Percentiles rank a stretch among this genome's conserved stretches.
Conservation (phyloP, 1,140 invertebrate species). For the Atta texana region DNA sequence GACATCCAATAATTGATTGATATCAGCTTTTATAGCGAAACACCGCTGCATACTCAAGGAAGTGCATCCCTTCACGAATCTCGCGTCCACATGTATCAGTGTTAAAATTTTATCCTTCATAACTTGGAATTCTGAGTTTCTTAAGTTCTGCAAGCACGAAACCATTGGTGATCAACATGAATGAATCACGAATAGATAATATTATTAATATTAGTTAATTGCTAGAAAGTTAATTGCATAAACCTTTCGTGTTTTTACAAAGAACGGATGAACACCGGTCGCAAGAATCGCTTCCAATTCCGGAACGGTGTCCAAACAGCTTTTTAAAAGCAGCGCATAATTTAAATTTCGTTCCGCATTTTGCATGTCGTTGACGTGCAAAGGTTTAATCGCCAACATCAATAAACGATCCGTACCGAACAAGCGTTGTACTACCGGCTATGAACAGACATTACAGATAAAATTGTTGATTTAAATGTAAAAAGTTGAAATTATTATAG, state of each 20-base stretch:
- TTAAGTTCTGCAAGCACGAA: slow-evolving; percentile 78
- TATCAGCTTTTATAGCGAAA: slow-evolving; percentile 93
- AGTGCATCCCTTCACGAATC: slow-evolving; percentile 89
- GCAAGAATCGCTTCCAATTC: slow-evolving; percentile 89
- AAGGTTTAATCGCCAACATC: slow-evolving; percentile 87
- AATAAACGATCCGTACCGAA: slow-evolving; percentile 89
- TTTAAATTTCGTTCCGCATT: slow-evolving; percentile 92
- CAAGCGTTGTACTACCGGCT: slow-evolving; percentile 87
- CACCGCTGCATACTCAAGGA: slow-evolving; percentile 92
- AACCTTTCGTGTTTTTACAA: slow-evolving; percentile 89
- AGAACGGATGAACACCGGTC: slow-evolving; percentile 87
- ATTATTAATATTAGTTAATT: neutral
- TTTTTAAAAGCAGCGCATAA: slow-evolving; percentile 92
- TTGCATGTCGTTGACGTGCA: slow-evolving; percentile 87
- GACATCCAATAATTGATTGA: slow-evolving; percentile 92
- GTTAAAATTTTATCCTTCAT: slow-evolving; percentile 89
- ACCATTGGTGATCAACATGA: neutral
- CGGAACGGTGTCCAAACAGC: slow-evolving; percentile 90
- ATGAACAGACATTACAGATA: slow-evolving; percentile 53
- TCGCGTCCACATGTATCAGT: slow-evolving; percentile 91
- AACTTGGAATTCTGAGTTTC: slow-evolving; percentile 86
- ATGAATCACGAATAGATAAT: neutral
- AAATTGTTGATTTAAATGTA: neutral
- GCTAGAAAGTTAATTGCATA: neutral
- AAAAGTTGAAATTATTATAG: too few relatives aligned